These are phyloP conservation scores for Alfaro cultratus DNA, from an alignment of 2,797 vertebrate species.

Conservation along the genomic window DNA sequence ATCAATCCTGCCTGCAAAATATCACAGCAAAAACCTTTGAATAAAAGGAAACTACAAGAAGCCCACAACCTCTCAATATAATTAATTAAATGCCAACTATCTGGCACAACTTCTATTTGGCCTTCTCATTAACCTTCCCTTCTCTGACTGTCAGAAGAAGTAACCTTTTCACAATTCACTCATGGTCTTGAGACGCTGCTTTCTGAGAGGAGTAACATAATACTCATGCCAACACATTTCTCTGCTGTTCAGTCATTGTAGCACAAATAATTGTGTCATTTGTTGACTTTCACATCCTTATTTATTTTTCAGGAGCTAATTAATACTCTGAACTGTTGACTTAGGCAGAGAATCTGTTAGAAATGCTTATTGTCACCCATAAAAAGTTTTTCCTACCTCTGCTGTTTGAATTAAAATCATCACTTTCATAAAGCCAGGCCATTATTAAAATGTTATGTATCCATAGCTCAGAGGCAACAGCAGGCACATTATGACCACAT, in stretches of 20 bases:
- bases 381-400: conserved; percentile 6
- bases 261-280: conserved; percentile 43
- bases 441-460: conserved; percentile 27
- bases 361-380: conserved; percentile 7
- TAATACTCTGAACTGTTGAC: conserved; percentile 43
- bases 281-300: conserved; percentile 55
- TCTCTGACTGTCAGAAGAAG: conserved; percentile 68
- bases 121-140: conserved; percentile 76
- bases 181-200: conserved; percentile 53
- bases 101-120: conserved; percentile 53
- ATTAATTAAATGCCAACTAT: conserved; percentile 76
- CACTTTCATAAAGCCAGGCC: not conserved
- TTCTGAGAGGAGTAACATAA: conserved; percentile 35
- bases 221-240: conserved; percentile 16
- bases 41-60: conserved; percentile 25
- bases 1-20: conserved; percentile 24
- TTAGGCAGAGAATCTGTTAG: conserved; percentile 34
- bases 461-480: conserved; percentile 36
- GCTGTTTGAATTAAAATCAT: conserved; percentile 15
- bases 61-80: conserved; percentile 49
- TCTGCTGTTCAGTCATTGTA: conserved; percentile 42
- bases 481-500: conserved; percentile 52
- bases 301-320: conserved; percentile 53
- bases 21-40: conserved; percentile 34
- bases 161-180: conserved; percentile 76